phyloP scores from a whole-genome alignment of 2,888 invertebrate genomes.

The Creontiades dilutus region DNA sequence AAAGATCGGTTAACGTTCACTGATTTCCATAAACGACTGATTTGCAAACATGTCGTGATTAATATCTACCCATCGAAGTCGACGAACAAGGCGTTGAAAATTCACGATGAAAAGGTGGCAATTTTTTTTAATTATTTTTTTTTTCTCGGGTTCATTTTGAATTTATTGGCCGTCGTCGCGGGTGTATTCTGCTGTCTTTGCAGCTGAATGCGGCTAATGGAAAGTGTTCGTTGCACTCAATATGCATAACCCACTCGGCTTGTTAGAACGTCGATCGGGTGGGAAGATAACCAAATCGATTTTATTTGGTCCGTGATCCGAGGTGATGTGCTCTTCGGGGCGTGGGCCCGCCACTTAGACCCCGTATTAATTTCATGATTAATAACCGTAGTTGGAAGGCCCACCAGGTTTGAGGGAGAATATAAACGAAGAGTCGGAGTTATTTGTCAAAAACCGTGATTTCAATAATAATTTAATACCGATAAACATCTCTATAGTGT shows the following conservation, averaged over 20 bases:
- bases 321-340: background rate
- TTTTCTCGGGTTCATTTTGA: background rate
- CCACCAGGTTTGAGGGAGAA: too few relatives aligned
- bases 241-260: conserved; percentile 44
- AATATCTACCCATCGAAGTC: background rate
- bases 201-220: background rate
- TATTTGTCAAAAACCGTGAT: too few relatives aligned
- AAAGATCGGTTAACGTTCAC: background rate
- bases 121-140: background rate
- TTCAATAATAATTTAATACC: too few relatives aligned
- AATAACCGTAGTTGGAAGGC: background rate
- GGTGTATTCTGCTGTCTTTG: background rate
- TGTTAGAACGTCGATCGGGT: conserved; percentile 45
- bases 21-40: background rate
- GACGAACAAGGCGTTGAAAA: background rate
- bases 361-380: background rate
- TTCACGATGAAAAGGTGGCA: background rate
- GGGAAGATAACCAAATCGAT: conserved; percentile 50
- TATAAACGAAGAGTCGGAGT: too few relatives aligned
- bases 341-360: background rate
- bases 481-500: too few relatives aligned
- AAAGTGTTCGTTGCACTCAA: conserved; percentile 48
- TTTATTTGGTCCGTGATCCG: conserved; percentile 15
- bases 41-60: conserved; percentile 16
- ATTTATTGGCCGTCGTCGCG: background rate